Percentiles rank a stretch among this genome's conserved stretches.
Evolutionary conservation across 2,888 invertebrate species (phyloP).

Genomic region (Dicycla oo): DNA sequence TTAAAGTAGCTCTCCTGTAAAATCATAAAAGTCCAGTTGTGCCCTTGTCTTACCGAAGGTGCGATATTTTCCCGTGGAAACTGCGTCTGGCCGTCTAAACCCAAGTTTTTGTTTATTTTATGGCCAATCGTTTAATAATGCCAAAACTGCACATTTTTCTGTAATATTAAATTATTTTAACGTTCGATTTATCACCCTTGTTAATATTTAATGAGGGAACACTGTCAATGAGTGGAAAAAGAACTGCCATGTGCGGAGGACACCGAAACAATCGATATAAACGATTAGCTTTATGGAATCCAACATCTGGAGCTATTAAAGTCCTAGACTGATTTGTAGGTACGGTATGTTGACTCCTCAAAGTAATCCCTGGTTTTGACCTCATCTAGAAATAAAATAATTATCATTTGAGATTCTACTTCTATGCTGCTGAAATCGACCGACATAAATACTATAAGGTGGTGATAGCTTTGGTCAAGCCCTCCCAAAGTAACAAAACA

Average conservation of each 20-base stretch:
- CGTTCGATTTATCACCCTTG: conserved; percentile 3
- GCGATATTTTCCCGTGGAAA: not conserved
- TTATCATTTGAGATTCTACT: not conserved
- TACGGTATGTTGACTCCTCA: not conserved
- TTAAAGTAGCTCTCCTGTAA: no score
- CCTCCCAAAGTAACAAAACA: no score
- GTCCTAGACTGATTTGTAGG: conserved; percentile 36
- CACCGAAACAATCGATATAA: conserved; percentile 41
- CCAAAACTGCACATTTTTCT: conserved; percentile 6
- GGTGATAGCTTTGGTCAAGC: no score
- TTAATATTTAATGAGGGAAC: conserved; percentile 50
- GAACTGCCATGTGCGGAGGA: conserved; percentile 15
- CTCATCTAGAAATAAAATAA: not conserved
- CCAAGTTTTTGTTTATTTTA: conserved; percentile 24
- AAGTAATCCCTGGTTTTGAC: not conserved
- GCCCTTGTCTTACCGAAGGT: no score
- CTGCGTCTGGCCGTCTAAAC: not conserved
- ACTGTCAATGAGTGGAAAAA: conserved; percentile 34
- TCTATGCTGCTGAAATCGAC: no score
- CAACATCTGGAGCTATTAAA: conserved; percentile 52
- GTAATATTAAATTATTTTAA: conserved; percentile 6
- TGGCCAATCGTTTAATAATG: not conserved
- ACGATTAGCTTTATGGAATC: conserved; percentile 36
- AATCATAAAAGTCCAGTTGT: no score
- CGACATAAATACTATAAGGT: no score